A percentile compares a stretch with the other conserved stretches of the same genome.
Conservation (phyloP, 2,888 invertebrate genomes). For the Girardia tigrina region DNA sequence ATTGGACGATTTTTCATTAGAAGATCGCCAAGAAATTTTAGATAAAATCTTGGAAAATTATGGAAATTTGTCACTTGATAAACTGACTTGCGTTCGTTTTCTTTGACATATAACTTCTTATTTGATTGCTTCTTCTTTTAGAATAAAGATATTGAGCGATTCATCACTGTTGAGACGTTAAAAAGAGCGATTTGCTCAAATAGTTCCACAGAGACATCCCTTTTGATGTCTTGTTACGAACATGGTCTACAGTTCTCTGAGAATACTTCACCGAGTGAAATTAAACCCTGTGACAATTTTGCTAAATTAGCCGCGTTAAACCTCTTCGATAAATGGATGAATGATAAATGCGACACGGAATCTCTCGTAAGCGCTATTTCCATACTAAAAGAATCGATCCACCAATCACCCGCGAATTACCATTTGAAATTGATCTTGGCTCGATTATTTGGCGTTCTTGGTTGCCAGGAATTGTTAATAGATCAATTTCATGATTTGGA, state of each 20-base stretch:
- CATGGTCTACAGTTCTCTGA: not conserved
- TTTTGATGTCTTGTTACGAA: not conserved
- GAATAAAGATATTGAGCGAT: not conserved
- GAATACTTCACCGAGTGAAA: not conserved
- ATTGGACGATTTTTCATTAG: not conserved
- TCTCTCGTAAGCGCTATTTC: not conserved
- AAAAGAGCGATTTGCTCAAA: not conserved
- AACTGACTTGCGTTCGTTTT: not conserved
- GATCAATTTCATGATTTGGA: conserved; percentile 10
- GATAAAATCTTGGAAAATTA: not conserved
- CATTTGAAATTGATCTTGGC: not conserved
- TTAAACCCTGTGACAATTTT: conserved; percentile 5
- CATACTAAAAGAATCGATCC: not conserved
- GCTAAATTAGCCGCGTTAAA: not conserved
- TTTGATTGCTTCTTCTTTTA: not conserved
- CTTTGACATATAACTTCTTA: not conserved
- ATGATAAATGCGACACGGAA: not conserved
- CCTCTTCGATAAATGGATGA: not conserved
- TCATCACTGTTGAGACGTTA: not conserved
- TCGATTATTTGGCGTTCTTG: not conserved
- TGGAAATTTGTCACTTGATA: not conserved
- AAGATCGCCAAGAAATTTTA: not conserved
- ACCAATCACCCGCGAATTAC: not conserved
- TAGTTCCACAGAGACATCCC: not conserved
- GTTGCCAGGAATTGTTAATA: not conserved